Evolutionary conservation across 2,113 vertebrate genomes (phyloP).

Genomic region (Caranx melampygus): DNA sequence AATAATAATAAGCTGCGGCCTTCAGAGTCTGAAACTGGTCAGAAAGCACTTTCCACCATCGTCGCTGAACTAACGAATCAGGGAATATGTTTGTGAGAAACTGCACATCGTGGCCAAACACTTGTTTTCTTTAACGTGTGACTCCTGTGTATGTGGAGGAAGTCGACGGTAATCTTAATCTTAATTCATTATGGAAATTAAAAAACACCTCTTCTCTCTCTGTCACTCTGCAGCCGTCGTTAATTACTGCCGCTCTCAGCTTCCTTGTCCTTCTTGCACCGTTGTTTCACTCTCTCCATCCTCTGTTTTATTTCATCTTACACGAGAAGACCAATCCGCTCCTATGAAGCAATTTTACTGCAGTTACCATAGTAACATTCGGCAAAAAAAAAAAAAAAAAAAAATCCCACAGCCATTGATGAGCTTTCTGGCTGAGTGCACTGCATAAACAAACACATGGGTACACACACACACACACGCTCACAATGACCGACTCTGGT

Average conservation of each 20-base stretch:
- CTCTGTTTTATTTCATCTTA: constrained; percentile 52
- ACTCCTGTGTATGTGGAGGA: no score
- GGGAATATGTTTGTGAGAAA: no score
- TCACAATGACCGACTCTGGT: constrained; percentile 22
- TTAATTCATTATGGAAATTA: no score
- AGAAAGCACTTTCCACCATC: no score
- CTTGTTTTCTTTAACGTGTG: no score
- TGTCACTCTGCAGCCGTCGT: no score
- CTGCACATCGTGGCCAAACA: no score
- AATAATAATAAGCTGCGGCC: no score
- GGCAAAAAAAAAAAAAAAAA: constrained; percentile 15
- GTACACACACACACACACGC: constrained; percentile 10
- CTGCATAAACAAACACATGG: constrained; percentile 29
- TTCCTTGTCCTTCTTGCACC: not conserved
- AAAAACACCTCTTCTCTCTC: no score
- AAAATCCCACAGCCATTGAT: constrained; percentile 71
- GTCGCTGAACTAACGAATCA: no score
- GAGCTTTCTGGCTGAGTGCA: constrained; percentile 63
- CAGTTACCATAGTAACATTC: constrained; percentile 80
- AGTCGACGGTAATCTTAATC: no score
- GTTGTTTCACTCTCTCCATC: constrained; percentile 40
- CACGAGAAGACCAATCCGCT: constrained; percentile 46
- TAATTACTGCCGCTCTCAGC: not conserved
- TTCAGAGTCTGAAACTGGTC: no score
- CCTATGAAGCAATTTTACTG: constrained; percentile 58